These are phyloP conservation scores for Pseudolycoriella hygida DNA, from an alignment of 2,888 invertebrate species.

Conservation along the genomic window DNA sequence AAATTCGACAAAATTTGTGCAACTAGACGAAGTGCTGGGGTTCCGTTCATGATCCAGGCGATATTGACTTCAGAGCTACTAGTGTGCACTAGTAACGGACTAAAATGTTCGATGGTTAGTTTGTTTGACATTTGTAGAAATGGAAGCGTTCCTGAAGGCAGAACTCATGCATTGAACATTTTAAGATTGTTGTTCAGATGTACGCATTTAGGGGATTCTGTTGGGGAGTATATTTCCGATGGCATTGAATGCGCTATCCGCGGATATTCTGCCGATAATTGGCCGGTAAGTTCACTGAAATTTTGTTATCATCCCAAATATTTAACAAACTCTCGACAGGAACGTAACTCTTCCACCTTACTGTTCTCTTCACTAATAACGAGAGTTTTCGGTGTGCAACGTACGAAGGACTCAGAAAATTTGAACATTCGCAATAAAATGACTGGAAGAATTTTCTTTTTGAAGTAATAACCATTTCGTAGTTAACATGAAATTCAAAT, in stretches of 20 bases:
- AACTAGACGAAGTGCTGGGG: conserved; percentile 82
- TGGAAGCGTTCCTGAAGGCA: conserved; percentile 27
- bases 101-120: conserved; percentile 38
- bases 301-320: no score
- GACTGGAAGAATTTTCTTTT: conserved; percentile 65
- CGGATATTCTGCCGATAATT: conserved; percentile 54
- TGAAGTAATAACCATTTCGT: conserved; percentile 21
- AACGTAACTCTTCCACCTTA: conserved; percentile 72
- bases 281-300: conserved; percentile 44
- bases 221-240: conserved; percentile 46
- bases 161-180: conserved; percentile 74
- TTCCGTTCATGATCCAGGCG: conserved; percentile 78
- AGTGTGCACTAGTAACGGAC: conserved; percentile 35
- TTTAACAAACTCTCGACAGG: conserved; percentile 26
- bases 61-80: conserved; percentile 56
- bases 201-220: conserved; percentile 52
- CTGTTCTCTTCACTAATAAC: conserved; percentile 67
- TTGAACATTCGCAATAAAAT: conserved; percentile 46
- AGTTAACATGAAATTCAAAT: conserved; percentile 32
- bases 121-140: conserved; percentile 28
- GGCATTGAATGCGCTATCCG: conserved; percentile 53
- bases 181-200: conserved; percentile 50
- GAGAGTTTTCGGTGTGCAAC: conserved; percentile 72
- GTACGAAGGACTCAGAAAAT: conserved; percentile 38
- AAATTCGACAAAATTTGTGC: conserved; percentile 41